phyloP scores from a whole-genome alignment of 2,113 vertebrate species.

The Takifugu bimaculatus region DNA sequence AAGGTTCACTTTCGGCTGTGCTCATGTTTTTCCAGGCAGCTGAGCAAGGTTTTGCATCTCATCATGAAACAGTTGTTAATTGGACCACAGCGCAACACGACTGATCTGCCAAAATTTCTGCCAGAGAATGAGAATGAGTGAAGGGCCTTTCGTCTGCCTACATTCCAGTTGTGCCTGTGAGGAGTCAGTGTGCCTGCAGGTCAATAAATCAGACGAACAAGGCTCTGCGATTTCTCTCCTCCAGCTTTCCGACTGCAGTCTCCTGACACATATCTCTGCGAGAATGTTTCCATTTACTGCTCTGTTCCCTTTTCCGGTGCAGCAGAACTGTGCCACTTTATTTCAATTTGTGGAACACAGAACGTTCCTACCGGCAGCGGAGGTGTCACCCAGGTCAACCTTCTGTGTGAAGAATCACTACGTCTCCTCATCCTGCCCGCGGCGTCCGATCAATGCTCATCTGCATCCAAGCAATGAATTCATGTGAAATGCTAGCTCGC shows the following conservation, averaged over 20 bases:
- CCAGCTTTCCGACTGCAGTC: conserved; percentile 9
- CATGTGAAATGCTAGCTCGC: conserved; percentile 54
- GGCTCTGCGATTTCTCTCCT: conserved; percentile 10
- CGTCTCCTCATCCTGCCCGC: conserved; percentile 19
- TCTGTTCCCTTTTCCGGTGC: neutral
- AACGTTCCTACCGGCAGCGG: conserved; percentile 3
- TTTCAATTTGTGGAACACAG: neutral
- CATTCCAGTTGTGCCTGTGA: neutral
- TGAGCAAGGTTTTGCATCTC: conserved; percentile 11
- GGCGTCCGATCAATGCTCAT: conserved; percentile 64
- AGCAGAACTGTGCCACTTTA: neutral
- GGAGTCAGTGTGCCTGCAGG: neutral
- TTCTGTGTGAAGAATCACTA: neutral
- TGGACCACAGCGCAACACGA: too few species aligned
- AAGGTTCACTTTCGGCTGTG: too few species aligned
- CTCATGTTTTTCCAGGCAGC: neutral
- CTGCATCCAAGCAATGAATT: conserved; percentile 61
- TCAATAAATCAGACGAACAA: conserved; percentile 3
- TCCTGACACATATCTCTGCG: conserved; percentile 9
- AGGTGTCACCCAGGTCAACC: neutral
- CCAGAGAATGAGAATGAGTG: conserved; percentile 18
- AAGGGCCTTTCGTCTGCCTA: neutral
- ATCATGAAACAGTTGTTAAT: conserved; percentile 12
- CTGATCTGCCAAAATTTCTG: conserved; percentile 2
- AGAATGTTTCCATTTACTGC: conserved; percentile 10